Percentiles rank a stretch among this genome's conserved stretches.
Evolutionary conservation across 1,140 invertebrate species (phyloP).

Genomic region (Drosophila watanabei): DNA sequence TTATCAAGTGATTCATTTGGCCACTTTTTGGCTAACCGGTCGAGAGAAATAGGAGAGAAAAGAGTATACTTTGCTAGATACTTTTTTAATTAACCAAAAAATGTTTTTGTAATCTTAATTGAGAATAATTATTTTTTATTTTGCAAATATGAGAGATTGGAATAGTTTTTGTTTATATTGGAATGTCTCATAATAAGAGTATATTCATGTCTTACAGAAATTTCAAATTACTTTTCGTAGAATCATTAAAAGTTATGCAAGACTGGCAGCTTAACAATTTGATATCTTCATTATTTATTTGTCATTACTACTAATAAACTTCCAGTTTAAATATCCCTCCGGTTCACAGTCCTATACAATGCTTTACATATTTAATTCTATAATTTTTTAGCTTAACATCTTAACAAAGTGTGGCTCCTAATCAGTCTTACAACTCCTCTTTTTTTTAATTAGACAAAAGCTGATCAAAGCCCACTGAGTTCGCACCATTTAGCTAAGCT

Average conservation of each 20-base stretch:
- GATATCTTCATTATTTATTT: no score
- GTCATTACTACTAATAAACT: background rate
- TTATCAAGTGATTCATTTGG: slow-evolving; percentile 30
- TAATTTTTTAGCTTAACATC: background rate
- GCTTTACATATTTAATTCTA: background rate
- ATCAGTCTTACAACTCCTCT: no score
- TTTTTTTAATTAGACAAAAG: slow-evolving; percentile 40
- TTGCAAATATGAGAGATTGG: background rate
- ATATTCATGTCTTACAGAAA: background rate
- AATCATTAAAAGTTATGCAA: no score
- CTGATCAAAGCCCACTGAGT: slow-evolving; percentile 42
- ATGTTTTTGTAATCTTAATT: background rate
- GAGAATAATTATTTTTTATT: background rate
- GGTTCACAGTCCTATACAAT: no score
- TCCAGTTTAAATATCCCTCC: background rate
- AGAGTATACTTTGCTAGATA: background rate
- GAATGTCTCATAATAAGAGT: no score
- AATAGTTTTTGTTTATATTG: background rate
- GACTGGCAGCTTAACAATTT: no score
- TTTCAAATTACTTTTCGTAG: no score
- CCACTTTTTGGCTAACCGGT: slow-evolving; percentile 8
- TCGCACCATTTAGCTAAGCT: slow-evolving; percentile 70
- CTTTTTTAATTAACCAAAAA: slow-evolving; percentile 48
- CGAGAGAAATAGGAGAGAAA: background rate
- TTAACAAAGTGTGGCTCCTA: background rate